A percentile compares a stretch with the other conserved stretches of the same genome.
These are phyloP conservation scores for Leucophenga varia DNA, from an alignment of 1,140 invertebrate species.

Conservation along the genomic window DNA sequence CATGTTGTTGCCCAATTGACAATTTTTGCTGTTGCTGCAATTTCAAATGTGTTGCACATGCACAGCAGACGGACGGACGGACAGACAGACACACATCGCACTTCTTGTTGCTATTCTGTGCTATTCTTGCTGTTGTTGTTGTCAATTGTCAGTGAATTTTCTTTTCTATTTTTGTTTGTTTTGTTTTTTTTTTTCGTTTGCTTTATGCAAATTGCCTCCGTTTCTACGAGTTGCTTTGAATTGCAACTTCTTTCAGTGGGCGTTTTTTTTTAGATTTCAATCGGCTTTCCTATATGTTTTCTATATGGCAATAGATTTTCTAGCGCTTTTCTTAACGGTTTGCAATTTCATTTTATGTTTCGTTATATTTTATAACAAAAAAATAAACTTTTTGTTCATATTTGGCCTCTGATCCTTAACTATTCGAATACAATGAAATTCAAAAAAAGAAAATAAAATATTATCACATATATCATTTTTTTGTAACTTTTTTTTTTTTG, in stretches of 20 bases:
- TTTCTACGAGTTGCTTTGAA: constrained; percentile 15
- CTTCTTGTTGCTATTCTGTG: constrained; percentile 11
- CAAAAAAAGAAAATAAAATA: too few species aligned
- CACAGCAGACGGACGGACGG: constrained; percentile 20
- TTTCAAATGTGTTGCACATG: constrained; percentile 29
- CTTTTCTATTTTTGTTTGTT: constrained; percentile 19
- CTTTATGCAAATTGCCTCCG: constrained; percentile 49
- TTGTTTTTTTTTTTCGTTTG: constrained; percentile 19
- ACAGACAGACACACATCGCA: constrained; percentile 17
- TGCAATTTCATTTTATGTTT: constrained; percentile 48
- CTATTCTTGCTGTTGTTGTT: constrained; percentile 22
- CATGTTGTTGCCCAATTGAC: constrained; percentile 45
- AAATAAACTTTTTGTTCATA: too few species aligned
- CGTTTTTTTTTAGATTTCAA: constrained; percentile 54
- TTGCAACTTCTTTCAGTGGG: constrained; percentile 35
- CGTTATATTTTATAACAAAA: constrained; percentile 50
- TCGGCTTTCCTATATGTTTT: too few species aligned
- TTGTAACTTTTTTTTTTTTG: too few species aligned
- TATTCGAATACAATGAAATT: too few species aligned
- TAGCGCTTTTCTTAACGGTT: constrained; percentile 39
- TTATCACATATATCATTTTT: too few species aligned
- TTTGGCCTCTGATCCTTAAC: constrained; percentile 43
- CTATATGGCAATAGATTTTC: too few species aligned
- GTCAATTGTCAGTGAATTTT: constrained; percentile 42
- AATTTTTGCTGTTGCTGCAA: constrained; percentile 29